Base-by-base conservation (phyloP, 2,113 vertebrate genomes). In the Trinectes maculatus region DNA sequence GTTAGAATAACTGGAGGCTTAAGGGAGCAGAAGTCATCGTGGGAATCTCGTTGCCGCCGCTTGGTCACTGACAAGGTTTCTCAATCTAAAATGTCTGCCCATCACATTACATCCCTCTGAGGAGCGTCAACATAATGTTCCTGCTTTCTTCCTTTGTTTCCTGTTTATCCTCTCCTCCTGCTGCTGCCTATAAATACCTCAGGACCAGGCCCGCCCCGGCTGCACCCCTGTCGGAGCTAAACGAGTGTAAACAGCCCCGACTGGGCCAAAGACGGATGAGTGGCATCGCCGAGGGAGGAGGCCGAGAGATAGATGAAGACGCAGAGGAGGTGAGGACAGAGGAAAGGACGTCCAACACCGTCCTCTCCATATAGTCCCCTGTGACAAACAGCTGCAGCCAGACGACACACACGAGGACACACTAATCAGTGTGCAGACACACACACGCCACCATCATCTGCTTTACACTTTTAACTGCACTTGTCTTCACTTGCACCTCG, bases 191-290 rank as follows among this genome's bases (percentile, higher is more conserved):
- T 82, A 84, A 84, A 86, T 82, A 79, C 74, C 68, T 67, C 47
- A 19, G 12, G 16, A 28, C 28, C 54, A 63, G 53, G 61, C 47
- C 47, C 8, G 42, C 42, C 48, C 61, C 39, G 39, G 61, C 54
- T 72, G 69, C 61, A 61, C 72, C 81, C 57, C 81, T 47, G 87
- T 48, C 62, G 81, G 82, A 84, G 80, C 69, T 87, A 84, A 83
- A 90, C 76, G 67, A 88, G 82, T 82, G 79, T 87, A 81, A 87
- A 87, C 84, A 81, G 74, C 67, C 54, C 77, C 84, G 84, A 83
- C 80, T 75, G 79, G 63, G 62, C 62, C 53, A 0, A 26, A 86
- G 85, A 83, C 53, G 19, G 73, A 88, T 82, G 81, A 85, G 54
- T 67, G 83, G 79, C 72, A 69, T 43, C 24, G 12, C 59, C 18